Conservation (phyloP, 2,113 vertebrate genomes). For the Neoarius graeffei region DNA sequence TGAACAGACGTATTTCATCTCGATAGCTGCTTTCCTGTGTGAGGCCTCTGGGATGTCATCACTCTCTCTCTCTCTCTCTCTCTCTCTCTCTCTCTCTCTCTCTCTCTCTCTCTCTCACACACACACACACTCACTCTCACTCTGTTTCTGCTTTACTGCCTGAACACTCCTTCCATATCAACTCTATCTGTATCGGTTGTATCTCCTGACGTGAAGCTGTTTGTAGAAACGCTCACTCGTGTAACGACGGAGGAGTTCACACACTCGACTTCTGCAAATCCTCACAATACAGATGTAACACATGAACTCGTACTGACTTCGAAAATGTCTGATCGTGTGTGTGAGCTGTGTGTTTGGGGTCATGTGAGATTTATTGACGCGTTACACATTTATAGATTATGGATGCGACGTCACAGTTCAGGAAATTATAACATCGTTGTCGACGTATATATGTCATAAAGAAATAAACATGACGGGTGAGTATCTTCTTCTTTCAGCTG, state of each 20-base stretch:
- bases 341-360: not conserved
- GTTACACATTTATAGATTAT: not conserved
- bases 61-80: not conserved
- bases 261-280: not conserved
- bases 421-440: not conserved
- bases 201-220: not conserved
- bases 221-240: not conserved
- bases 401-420: not conserved
- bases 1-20: conserved; percentile 11
- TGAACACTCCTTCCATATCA: not conserved
- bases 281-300: not conserved
- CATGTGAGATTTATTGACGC: not conserved
- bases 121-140: not conserved
- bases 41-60: not conserved
- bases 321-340: not conserved
- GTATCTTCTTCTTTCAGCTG: too few species aligned
- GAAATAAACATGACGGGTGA: too few species aligned
- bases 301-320: not conserved
- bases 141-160: not conserved
- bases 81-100: too few species aligned
- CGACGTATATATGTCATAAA: too few species aligned
- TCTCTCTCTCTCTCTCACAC: too few species aligned
- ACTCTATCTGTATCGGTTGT: not conserved
- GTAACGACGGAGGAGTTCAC: not conserved
- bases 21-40: not conserved